These are phyloP conservation scores for Cyrtodaria siliqua DNA, from an alignment of 2,888 invertebrate species.

Conservation along the genomic window DNA sequence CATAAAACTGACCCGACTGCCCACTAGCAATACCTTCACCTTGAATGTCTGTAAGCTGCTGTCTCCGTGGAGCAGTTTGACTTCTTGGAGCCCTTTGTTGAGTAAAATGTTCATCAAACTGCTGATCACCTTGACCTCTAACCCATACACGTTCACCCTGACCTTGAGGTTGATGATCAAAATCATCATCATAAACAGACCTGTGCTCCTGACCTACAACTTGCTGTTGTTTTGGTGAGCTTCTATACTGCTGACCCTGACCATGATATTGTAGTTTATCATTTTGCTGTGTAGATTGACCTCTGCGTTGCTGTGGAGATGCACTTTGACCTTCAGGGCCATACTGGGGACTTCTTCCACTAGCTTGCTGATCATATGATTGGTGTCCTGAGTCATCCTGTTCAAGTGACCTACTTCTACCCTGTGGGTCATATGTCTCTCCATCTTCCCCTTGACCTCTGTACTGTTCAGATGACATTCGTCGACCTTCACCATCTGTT, in stretches of 20 bases:
- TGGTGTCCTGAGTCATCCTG: constrained; percentile 15
- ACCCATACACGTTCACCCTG: background rate
- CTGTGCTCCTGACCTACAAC: background rate
- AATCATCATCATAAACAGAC: background rate
- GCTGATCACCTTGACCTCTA: background rate
- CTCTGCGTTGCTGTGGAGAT: constrained; percentile 31
- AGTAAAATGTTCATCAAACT: background rate
- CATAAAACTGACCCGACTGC: background rate
- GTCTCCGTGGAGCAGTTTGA: background rate
- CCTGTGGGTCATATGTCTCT: background rate
- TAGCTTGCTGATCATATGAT: constrained; percentile 20
- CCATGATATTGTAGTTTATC: constrained; percentile 12
- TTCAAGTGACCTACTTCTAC: background rate
- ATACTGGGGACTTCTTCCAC: constrained; percentile 17
- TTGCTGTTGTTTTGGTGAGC: background rate
- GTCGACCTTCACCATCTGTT: background rate
- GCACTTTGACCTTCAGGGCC: constrained; percentile 44
- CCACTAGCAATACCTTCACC: background rate
- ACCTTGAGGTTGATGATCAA: background rate
- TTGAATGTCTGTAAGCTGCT: background rate
- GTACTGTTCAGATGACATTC: constrained; percentile 1
- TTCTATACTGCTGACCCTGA: constrained; percentile 22
- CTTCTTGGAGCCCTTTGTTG: background rate
- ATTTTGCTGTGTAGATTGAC: constrained; percentile 9
- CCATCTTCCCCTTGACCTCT: background rate